Evolutionary conservation across 2,113 vertebrate genomes (phyloP), one percentile per base, ranked within the genome.

Genomic region (Brachionichthys hirsutus): DNA sequence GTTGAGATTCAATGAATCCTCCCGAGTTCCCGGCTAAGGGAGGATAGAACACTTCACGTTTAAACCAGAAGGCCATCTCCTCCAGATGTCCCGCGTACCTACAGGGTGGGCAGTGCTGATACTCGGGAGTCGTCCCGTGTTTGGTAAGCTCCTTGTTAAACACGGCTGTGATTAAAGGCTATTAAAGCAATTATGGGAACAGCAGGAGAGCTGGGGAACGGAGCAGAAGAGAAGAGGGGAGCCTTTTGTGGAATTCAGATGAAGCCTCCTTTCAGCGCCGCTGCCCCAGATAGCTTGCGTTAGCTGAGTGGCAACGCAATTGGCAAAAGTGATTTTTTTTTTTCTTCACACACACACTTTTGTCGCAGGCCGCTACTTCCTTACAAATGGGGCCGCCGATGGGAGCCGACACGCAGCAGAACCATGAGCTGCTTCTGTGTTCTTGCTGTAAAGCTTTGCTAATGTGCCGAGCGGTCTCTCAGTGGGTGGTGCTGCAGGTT

Each of bases 401-500:
- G 61, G 60, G 48, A 70, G 67, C 38, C 50, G 79, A 85, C 81
- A 78, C 66, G 63, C 50, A 79, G 67, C 71, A 62, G 56, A 62
- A 75, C 72, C 84, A 82, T 68, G 73, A 85, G 63, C 70, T 50
- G 47, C 64, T 61, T 65, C 78, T 67, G 53, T 69, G 74, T 78
- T 61, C 55, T 60, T 64, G 65, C 77, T 65, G 56, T 62, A 72
- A 80, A 81, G 77, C 69, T 63, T 56, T 65, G 70, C 73, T 36
- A 9, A 67, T 58, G 78, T 50, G 78, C 70, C 16, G 51, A 62
- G 58, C 40, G 66, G 63, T 72, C 67, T 64, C 74, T 77, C 76
- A 75, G 85, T 88, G 84, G 88, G 85, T 80, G 85, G 85, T 40
- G 67, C 67, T 41, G 38, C 76, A 74, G 82, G 81, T 76, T 90